Evolutionary conservation across 2,113 vertebrate genomes (phyloP).

Genomic region (Paralichthys olivaceus): DNA sequence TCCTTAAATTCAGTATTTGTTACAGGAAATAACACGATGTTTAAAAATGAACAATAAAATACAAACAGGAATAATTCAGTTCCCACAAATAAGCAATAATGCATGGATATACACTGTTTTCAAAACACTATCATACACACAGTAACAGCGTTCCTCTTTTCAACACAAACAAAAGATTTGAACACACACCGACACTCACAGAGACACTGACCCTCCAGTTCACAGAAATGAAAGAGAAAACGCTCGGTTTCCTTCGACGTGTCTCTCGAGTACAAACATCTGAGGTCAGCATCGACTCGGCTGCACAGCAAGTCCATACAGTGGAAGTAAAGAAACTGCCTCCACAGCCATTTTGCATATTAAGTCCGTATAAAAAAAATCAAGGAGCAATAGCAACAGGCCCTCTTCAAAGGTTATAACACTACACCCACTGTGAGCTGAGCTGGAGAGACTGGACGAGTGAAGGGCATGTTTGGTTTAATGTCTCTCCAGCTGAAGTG

Average conservation of each 20-base stretch:
- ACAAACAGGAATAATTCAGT: conserved; percentile 64
- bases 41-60: conserved; percentile 56
- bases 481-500: conserved; percentile 58
- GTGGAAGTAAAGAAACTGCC: conserved; percentile 50
- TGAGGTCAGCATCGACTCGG: conserved; percentile 53
- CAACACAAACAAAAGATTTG: conserved; percentile 52
- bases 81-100: conserved; percentile 60
- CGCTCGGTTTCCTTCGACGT: conserved; percentile 33
- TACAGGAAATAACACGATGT: conserved; percentile 64
- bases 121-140: conserved; percentile 57
- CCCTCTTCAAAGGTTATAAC: conserved; percentile 41
- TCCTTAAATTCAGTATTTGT: conserved; percentile 67
- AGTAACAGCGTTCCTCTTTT: conserved; percentile 45
- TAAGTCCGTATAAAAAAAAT: conserved; percentile 75
- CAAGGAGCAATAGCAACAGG: conserved; percentile 49
- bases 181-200: conserved; percentile 42
- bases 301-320: conserved; percentile 51
- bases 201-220: conserved; percentile 60
- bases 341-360: conserved; percentile 74
- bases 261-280: conserved; percentile 58
- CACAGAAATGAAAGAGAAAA: conserved; percentile 46
- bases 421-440: conserved; percentile 40
- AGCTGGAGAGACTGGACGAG: conserved; percentile 48
- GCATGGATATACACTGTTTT: conserved; percentile 63
- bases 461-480: conserved; percentile 53